phyloP scores from a whole-genome alignment of 1,140 invertebrate genomes.

The Rhizoglyphus robini region DNA sequence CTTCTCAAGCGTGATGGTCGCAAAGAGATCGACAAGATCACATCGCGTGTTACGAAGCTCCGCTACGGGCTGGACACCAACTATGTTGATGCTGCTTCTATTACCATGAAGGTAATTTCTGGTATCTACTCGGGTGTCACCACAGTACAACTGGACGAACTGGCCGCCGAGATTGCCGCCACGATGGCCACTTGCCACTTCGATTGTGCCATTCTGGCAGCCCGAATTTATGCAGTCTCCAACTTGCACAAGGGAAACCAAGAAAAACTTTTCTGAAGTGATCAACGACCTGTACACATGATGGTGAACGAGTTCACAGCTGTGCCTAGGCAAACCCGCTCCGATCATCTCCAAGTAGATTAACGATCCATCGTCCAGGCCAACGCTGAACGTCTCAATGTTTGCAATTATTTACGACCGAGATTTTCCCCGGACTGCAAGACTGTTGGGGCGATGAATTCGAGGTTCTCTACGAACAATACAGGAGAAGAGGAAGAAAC shows the following conservation, averaged over 20 bases:
- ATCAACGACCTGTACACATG: slow-evolving; percentile 70
- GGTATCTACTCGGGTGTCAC: slow-evolving; percentile 90
- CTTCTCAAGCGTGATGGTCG: too few species aligned
- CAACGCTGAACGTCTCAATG: slow-evolving; percentile 76
- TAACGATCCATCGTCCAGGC: slow-evolving; percentile 69
- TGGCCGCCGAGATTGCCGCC: slow-evolving; percentile 93
- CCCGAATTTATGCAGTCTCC: too few species aligned
- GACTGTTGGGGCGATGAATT: too few species aligned
- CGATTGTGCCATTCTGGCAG: too few species aligned
- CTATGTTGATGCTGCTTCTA: too few species aligned
- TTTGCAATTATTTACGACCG: too few species aligned
- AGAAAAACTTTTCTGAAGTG: too few species aligned
- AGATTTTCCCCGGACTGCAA: too few species aligned
- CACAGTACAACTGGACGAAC: slow-evolving; percentile 88
- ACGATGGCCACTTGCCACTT: too few species aligned
- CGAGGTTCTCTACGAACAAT: slow-evolving; percentile 81
- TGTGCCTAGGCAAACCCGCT: slow-evolving; percentile 42
- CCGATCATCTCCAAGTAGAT: slow-evolving; percentile 76
- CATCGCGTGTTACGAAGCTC: slow-evolving; percentile 86
- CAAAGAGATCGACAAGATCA: slow-evolving; percentile 98
- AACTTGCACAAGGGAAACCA: too few species aligned
- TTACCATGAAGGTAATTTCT: too few species aligned
- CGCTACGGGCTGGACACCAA: too few species aligned
- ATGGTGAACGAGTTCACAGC: slow-evolving; percentile 57
- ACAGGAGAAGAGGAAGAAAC: slow-evolving; percentile 59